phyloP scores from a whole-genome alignment of 2,113 vertebrate species.

The Macquaria australasica region DNA sequence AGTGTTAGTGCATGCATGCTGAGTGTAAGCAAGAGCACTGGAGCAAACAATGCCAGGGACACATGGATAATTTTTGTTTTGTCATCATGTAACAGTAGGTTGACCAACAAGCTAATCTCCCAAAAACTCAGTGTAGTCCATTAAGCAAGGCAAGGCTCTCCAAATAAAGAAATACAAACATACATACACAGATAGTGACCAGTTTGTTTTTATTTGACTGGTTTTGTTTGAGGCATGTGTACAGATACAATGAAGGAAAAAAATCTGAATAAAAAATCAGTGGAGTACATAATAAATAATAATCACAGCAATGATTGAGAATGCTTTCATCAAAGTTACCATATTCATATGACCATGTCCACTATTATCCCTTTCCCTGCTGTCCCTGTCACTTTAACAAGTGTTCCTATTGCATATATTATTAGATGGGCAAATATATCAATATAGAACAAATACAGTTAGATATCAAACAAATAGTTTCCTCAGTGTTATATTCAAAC shows the following conservation, averaged over 20 bases:
- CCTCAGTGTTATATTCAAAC: not conserved
- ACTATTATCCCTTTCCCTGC: not conserved
- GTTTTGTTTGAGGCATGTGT: not conserved
- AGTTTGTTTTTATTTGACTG: conserved; percentile 14
- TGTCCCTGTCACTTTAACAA: not conserved
- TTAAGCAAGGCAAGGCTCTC: conserved; percentile 44
- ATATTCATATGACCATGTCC: not conserved
- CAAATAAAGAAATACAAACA: conserved; percentile 13
- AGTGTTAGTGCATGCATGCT: not conserved
- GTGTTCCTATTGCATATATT: not conserved
- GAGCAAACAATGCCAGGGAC: conserved; percentile 56
- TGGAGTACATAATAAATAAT: not conserved
- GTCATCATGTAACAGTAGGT: conserved; percentile 57
- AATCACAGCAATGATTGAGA: not conserved
- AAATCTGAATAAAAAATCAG: not conserved
- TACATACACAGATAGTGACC: not conserved
- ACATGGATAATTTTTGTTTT: conserved; percentile 63
- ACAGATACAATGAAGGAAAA: not conserved
- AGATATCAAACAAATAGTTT: not conserved
- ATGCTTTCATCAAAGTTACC: not conserved
- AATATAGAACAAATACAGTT: not conserved
- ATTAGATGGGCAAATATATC: not conserved
- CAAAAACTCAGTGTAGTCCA: conserved; percentile 47
- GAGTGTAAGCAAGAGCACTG: conserved; percentile 34
- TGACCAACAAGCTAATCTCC: conserved; percentile 58